These are phyloP conservation scores for Gnathonemus longibarbis DNA, from an alignment of 2,113 vertebrate genomes.

Conservation along the genomic window DNA sequence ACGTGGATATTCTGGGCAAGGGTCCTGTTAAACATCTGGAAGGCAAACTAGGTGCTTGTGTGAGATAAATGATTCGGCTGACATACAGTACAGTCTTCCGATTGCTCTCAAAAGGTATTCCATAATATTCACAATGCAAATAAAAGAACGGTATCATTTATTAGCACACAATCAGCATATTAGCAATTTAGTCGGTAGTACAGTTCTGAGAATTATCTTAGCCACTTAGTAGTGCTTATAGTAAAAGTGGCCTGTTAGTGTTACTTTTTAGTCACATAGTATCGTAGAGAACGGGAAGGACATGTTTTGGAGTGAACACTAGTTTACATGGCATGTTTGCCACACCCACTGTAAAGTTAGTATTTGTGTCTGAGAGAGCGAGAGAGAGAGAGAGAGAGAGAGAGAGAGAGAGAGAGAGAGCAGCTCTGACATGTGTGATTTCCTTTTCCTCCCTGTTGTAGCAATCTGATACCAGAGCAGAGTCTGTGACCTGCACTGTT, in stretches of 20 bases:
- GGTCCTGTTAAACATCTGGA: background rate
- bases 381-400: background rate
- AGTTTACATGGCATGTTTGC: background rate
- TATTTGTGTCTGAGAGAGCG: background rate
- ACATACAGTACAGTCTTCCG: background rate
- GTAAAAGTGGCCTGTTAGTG: background rate
- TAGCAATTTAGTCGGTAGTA: background rate
- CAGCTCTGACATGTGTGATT: background rate
- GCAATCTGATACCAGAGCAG: background rate
- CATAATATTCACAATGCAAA: background rate
- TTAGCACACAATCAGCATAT: background rate
- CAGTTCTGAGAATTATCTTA: background rate
- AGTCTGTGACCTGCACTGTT: background rate
- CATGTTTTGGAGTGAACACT: background rate
- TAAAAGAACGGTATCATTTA: background rate
- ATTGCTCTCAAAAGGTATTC: background rate
- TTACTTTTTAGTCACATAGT: background rate
- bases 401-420: background rate
- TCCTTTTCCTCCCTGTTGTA: conserved; percentile 1
- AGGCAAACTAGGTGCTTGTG: background rate
- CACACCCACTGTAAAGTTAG: background rate
- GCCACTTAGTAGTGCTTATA: background rate
- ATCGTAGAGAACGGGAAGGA: background rate
- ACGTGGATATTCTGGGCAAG: background rate
- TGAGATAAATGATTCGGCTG: background rate